Conservation (phyloP, 2,113 vertebrate genomes). For the Amia ocellicauda region DNA sequence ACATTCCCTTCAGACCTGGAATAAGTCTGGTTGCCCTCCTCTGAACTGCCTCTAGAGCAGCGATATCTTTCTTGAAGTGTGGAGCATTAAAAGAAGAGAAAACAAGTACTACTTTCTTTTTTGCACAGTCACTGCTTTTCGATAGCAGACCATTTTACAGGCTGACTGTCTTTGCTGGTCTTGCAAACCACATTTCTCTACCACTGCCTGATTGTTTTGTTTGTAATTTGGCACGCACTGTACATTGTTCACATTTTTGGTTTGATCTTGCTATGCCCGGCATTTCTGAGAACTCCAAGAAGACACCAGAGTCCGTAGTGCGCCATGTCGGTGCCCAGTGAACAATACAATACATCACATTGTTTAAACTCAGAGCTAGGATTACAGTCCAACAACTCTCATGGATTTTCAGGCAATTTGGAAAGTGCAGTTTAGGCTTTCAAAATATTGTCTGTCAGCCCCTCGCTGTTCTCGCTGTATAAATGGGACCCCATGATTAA, state of each 20-base stretch:
- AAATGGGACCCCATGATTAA: constrained; percentile 1
- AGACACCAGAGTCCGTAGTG: constrained; percentile 32
- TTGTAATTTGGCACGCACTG: constrained; percentile 64
- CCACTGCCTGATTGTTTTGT: constrained; percentile 59
- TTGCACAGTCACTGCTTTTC: too few relatives aligned
- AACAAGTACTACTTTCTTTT: background rate
- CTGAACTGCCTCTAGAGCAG: too few relatives aligned
- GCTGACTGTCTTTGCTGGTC: constrained; percentile 35
- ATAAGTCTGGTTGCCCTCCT: too few relatives aligned
- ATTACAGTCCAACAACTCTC: constrained; percentile 45
- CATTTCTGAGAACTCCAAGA: constrained; percentile 63
- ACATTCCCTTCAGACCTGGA: too few relatives aligned
- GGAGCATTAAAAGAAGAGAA: background rate
- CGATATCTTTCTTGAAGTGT: too few relatives aligned
- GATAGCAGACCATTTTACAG: constrained; percentile 7
- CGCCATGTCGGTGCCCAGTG: constrained; percentile 50
- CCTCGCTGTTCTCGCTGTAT: constrained; percentile 6
- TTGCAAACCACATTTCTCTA: constrained; percentile 39
- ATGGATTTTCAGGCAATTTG: constrained; percentile 47
- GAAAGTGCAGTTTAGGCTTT: constrained; percentile 37
- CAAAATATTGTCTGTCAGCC: constrained; percentile 14
- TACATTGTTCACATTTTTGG: constrained; percentile 66
- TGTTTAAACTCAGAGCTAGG: constrained; percentile 61
- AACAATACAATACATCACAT: constrained; percentile 57
- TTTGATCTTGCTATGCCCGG: constrained; percentile 59